These are phyloP conservation scores for Anthopleura xanthogrammica DNA, from an alignment of 92 coral and sea anemone species.

Conservation along the genomic window DNA sequence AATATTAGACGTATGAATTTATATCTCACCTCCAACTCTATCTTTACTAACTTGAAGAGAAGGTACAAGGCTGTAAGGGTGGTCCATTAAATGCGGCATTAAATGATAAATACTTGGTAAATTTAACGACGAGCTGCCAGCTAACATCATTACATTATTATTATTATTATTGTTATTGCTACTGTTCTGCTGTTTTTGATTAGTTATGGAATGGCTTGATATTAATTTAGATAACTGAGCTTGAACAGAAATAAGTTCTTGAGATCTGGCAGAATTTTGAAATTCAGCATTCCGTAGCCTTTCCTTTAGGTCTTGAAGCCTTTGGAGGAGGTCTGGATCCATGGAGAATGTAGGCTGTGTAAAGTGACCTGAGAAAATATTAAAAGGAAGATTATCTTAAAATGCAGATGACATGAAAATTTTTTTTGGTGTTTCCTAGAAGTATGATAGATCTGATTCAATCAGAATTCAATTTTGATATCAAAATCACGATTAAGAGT, in stretches of 20 bases:
- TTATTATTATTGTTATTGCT: not conserved
- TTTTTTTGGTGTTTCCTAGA: too few species aligned
- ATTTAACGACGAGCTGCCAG: constrained; percentile 52
- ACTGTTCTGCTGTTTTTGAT: not conserved
- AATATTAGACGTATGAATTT: not conserved
- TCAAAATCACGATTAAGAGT: too few species aligned
- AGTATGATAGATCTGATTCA: too few species aligned
- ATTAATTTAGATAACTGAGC: constrained; percentile 64
- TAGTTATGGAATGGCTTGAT: constrained; percentile 44
- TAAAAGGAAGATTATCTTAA: not conserved
- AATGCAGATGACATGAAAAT: too few species aligned
- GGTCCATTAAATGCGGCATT: constrained; percentile 94
- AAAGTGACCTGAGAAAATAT: constrained; percentile 34
- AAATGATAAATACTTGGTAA: constrained; percentile 90
- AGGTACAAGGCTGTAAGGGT: constrained; percentile 76
- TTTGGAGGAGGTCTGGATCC: constrained; percentile 61
- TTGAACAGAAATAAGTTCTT: constrained; percentile 83
- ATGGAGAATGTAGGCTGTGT: constrained; percentile 35
- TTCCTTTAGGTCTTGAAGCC: constrained; percentile 58
- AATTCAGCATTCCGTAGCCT: constrained; percentile 90
- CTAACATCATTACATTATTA: constrained; percentile 19
- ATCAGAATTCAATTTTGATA: too few species aligned
- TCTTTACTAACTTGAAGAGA: constrained; percentile 72
- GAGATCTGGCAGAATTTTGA: constrained; percentile 83
- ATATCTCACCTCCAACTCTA: constrained; percentile 78